These are phyloP conservation scores for Phania funesta DNA, from an alignment of 2,888 invertebrate species.

Conservation along the genomic window DNA sequence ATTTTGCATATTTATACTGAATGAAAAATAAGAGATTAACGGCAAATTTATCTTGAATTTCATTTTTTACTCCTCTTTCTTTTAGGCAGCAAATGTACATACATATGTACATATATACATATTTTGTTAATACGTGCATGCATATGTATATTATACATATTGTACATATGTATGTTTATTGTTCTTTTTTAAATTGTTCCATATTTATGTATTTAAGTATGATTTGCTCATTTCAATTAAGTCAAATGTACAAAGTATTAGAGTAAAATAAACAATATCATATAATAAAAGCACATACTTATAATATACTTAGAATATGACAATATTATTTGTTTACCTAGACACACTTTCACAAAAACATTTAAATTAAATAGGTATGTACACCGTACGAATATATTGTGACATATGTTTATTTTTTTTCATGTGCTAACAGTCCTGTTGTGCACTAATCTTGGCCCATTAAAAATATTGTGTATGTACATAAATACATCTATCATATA, in stretches of 20 bases:
- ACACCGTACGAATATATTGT: too few species aligned
- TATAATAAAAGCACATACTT: constrained; percentile 7
- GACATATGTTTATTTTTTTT: constrained; percentile 41
- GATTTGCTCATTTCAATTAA: constrained; percentile 9
- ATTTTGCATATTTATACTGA: too few species aligned
- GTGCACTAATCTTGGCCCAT: constrained; percentile 18
- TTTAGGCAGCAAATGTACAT: neutral
- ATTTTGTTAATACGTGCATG: neutral
- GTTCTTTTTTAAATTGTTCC: neutral
- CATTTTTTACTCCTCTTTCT: too few species aligned
- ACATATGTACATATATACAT: neutral
- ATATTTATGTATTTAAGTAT: constrained; percentile 10
- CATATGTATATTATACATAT: neutral
- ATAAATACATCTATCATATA: too few species aligned
- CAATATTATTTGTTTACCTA: constrained; percentile 44
- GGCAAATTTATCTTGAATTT: neutral
- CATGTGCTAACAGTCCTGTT: constrained; percentile 12
- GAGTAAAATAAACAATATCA: neutral
- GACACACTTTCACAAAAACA: constrained; percentile 22
- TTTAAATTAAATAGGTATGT: constrained; percentile 12
- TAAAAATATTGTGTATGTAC: neutral
- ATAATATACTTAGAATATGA: neutral
- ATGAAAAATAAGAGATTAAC: neutral
- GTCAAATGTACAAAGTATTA: neutral
- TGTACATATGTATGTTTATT: neutral